Evolutionary conservation across 2,113 vertebrate species (phyloP).

Genomic region (Glaucidium brasilianum): DNA sequence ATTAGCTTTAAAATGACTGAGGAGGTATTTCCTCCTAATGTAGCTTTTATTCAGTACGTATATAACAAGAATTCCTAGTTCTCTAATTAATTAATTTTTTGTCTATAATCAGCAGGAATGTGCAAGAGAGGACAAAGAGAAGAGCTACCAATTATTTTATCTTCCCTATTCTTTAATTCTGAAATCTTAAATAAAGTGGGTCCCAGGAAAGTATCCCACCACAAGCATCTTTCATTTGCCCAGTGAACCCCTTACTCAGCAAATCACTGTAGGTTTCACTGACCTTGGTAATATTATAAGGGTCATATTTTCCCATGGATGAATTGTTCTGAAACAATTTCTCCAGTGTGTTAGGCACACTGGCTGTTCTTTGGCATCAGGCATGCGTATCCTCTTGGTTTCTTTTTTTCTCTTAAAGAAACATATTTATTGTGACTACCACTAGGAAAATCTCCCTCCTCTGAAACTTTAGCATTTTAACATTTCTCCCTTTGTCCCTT

Average conservation of each 20-base stretch:
- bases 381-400: slow-evolving; percentile 71
- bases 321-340: slow-evolving; percentile 70
- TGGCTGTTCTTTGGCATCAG: slow-evolving; percentile 69
- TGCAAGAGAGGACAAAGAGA: not conserved
- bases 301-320: slow-evolving; percentile 74
- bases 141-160: not conserved
- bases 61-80: not conserved
- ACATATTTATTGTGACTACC: slow-evolving; percentile 60
- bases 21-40: fast-evolving
- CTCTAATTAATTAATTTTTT: not conserved
- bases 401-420: slow-evolving; percentile 48
- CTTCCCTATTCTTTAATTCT: not conserved
- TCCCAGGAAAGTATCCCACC: slow-evolving; percentile 31
- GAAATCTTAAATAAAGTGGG: slow-evolving; percentile 11
- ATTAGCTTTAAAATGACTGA: not conserved
- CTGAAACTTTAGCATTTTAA: slow-evolving; percentile 14
- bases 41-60: not conserved
- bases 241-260: slow-evolving; percentile 57
- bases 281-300: slow-evolving; percentile 62
- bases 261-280: slow-evolving; percentile 47
- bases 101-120: not conserved
- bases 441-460: slow-evolving; percentile 38
- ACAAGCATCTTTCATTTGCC: slow-evolving; percentile 51
- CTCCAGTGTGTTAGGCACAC: slow-evolving; percentile 67
- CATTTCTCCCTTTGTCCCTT: not conserved